A percentile compares a stretch with the other conserved stretches of the same genome.
Conservation (phyloP, 2,888 invertebrate genomes). For the Cheilosia grossa region DNA sequence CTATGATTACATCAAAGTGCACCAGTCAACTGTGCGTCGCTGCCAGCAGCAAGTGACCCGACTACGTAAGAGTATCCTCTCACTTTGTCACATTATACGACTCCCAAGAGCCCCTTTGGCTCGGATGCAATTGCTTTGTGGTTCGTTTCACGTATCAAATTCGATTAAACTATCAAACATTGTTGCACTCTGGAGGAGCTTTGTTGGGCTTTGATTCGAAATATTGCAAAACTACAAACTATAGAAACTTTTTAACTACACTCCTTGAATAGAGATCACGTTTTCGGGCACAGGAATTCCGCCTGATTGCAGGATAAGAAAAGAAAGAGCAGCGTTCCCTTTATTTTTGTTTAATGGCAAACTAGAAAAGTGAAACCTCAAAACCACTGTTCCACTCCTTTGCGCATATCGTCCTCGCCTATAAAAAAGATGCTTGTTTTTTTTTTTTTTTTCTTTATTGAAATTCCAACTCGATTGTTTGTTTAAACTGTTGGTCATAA, state of each 20-base stretch:
- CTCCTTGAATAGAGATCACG: neutral
- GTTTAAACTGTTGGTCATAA: constrained; percentile 52
- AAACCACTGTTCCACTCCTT: neutral
- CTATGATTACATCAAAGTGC: too few relatives aligned
- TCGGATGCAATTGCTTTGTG: neutral
- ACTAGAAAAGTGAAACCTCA: constrained; percentile 19
- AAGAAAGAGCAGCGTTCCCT: neutral
- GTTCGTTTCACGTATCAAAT: constrained; percentile 4
- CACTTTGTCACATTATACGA: too few relatives aligned
- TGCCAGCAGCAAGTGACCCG: too few relatives aligned
- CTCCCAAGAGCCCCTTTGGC: neutral
- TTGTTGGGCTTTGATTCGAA: neutral
- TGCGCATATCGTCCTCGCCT: constrained; percentile 3
- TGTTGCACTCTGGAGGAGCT: neutral
- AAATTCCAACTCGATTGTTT: constrained; percentile 57
- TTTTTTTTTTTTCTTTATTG: constrained; percentile 45
- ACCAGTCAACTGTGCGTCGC: too few relatives aligned
- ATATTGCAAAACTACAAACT: neutral
- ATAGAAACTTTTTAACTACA: neutral
- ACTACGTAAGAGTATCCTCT: too few relatives aligned
- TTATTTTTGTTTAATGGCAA: constrained; percentile 34
- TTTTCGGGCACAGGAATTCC: neutral
- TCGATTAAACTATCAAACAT: neutral
- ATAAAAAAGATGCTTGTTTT: constrained; percentile 28
- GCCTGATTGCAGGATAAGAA: neutral